Conservation (phyloP, 2,888 invertebrate species). For the Carpatolechia fugitivella region DNA sequence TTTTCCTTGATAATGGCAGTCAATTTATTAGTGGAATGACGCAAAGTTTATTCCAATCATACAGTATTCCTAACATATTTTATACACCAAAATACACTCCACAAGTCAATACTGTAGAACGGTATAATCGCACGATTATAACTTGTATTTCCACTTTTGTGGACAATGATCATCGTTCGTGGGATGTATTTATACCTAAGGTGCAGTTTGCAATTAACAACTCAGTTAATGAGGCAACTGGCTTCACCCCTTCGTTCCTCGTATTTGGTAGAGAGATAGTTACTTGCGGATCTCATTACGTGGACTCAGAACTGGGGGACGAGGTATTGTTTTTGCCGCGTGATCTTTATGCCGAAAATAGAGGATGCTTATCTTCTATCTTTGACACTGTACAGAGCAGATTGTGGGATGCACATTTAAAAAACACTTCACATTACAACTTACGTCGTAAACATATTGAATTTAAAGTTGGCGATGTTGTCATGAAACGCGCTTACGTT, state of each 20-base stretch:
- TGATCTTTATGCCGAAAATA: constrained; percentile 17
- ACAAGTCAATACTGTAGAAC: constrained; percentile 23
- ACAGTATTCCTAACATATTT: constrained; percentile 27
- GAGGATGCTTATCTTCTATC: neutral
- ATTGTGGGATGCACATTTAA: constrained; percentile 6
- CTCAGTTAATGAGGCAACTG: constrained; percentile 27
- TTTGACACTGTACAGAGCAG: constrained; percentile 13
- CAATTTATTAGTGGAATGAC: constrained; percentile 25
- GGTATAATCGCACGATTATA: constrained; percentile 27
- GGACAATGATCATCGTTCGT: constrained; percentile 21
- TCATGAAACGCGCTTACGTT: constrained; percentile 22
- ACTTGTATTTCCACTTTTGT: constrained; percentile 19
- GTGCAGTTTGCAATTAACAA: constrained; percentile 28
- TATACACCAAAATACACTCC: constrained; percentile 22
- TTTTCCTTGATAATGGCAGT: constrained; percentile 28
- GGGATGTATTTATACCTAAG: constrained; percentile 21
- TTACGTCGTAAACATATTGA: constrained; percentile 21
- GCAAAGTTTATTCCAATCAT: constrained; percentile 17
- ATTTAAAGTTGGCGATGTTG: constrained; percentile 24
- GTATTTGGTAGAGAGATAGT: constrained; percentile 24
- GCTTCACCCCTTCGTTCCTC: constrained; percentile 23
- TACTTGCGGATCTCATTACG: constrained; percentile 14
- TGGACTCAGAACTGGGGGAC: neutral
- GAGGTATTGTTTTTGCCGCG: constrained; percentile 10
- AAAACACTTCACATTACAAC: constrained; percentile 14